Evolutionary conservation across 2,113 vertebrate genomes (phyloP).

Genomic region (Mastomys coucha): DNA sequence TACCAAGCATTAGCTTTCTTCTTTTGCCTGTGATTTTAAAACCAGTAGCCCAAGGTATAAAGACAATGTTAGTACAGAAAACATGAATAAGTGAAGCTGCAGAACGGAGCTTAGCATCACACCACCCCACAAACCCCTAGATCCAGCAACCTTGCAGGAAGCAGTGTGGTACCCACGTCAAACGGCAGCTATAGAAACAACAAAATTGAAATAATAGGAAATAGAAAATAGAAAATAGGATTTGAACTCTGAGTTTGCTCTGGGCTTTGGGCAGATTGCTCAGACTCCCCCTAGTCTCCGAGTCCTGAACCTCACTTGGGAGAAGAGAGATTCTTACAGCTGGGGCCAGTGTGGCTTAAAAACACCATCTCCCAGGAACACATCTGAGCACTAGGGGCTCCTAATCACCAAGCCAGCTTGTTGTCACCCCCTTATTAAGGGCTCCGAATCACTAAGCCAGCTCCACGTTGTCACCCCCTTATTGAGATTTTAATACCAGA

Average conservation of each 20-base stretch:
- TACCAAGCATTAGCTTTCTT: background rate
- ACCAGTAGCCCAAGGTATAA: background rate
- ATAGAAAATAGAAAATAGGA: no score
- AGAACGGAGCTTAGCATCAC: accelerated
- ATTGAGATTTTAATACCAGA: background rate
- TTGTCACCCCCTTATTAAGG: background rate
- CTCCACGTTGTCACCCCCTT: background rate
- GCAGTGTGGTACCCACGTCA: accelerated
- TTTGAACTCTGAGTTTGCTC: background rate
- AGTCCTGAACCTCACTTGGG: background rate
- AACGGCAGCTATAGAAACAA: background rate
- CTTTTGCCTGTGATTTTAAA: background rate
- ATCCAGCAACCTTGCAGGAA: background rate
- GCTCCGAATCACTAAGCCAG: no score
- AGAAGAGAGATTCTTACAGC: background rate
- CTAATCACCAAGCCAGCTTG: no score
- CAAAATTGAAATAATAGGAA: background rate
- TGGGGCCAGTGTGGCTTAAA: background rate
- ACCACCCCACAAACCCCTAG: no score
- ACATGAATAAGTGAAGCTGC: background rate
- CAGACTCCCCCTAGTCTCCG: accelerated
- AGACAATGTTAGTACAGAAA: background rate
- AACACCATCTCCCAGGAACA: background rate
- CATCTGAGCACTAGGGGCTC: background rate
- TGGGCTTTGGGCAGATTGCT: accelerated